These are phyloP conservation scores for Andrena bicolor DNA, from an alignment of 2,888 invertebrate species.

Conservation along the genomic window DNA sequence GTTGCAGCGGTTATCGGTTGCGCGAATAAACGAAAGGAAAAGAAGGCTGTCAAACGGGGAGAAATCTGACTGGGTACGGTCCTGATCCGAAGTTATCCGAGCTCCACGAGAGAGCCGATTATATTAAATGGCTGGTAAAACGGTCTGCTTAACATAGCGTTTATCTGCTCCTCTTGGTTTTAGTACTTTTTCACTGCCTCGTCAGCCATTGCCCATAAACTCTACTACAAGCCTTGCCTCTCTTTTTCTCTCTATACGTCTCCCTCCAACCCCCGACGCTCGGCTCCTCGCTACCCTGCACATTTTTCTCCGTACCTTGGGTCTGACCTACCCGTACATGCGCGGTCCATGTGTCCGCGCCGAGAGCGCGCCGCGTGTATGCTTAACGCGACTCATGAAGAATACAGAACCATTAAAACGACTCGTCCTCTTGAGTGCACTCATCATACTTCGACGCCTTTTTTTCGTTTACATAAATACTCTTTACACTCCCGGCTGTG, in stretches of 20 bases:
- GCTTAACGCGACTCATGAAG: conserved; percentile 57
- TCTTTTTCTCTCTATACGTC: conserved; percentile 32
- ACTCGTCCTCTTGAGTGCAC: conserved; percentile 62
- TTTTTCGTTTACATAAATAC: conserved; percentile 64
- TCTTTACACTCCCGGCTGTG: conserved; percentile 23
- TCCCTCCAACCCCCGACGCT: conserved; percentile 31
- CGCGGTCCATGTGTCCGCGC: conserved; percentile 17
- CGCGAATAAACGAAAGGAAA: conserved; percentile 34
- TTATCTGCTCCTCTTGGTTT: conserved; percentile 84
- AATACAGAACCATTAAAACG: conserved; percentile 65
- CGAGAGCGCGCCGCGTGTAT: conserved; percentile 30
- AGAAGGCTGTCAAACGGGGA: conserved; percentile 47
- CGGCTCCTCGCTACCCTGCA: conserved; percentile 37
- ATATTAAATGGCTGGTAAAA: conserved; percentile 85
- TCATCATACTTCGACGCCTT: conserved; percentile 67
- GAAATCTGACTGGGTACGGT: conserved; percentile 63
- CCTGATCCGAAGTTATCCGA: conserved; percentile 76
- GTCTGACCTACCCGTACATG: conserved; percentile 43
- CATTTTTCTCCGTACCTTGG: conserved; percentile 63
- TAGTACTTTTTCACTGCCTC: conserved; percentile 85
- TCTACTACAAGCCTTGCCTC: conserved; percentile 72
- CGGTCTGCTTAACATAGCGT: conserved; percentile 85
- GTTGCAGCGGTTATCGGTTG: background rate
- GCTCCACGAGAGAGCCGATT: conserved; percentile 80
- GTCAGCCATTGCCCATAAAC: conserved; percentile 84